These are phyloP conservation scores for Clytia hemisphaerica DNA, from an alignment of 30 jellyfish, hydroid and myxozoan species.

Conservation along the genomic window DNA sequence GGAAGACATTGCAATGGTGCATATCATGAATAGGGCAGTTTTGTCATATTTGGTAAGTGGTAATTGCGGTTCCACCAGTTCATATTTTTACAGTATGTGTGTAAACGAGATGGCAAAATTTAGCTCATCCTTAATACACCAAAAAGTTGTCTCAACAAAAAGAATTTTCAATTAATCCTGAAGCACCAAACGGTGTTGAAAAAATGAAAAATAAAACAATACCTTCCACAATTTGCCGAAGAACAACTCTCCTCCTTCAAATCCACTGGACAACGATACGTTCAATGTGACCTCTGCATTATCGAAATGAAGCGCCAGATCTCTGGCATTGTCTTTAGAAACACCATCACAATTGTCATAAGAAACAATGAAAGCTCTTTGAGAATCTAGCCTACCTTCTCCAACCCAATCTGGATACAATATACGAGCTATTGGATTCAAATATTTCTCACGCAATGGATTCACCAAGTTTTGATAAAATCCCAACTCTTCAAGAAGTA, in stretches of 20 bases:
- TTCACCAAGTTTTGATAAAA: constrained; percentile 44
- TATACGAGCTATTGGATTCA: constrained; percentile 48
- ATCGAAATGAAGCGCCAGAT: constrained; percentile 72
- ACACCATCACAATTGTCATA: constrained; percentile 48
- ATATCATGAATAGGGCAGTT: too few species aligned
- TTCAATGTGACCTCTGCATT: constrained; percentile 81
- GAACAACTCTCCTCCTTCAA: constrained; percentile 67
- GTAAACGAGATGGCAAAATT: too few species aligned
- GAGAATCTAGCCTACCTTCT: constrained; percentile 61
- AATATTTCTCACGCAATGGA: constrained; percentile 36
- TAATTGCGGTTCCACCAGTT: too few species aligned
- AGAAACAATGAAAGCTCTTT: constrained; percentile 56
- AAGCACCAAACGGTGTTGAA: too few species aligned
- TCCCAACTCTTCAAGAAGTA: constrained; percentile 71
- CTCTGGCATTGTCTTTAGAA: constrained; percentile 43
- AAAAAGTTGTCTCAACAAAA: too few species aligned
- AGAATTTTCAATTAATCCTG: too few species aligned
- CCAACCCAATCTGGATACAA: constrained; percentile 81
- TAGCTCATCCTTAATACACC: too few species aligned
- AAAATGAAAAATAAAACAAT: neutral
- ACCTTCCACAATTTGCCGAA: constrained; percentile 67
- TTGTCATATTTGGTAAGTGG: too few species aligned
- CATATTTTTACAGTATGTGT: too few species aligned
- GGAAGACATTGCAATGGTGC: too few species aligned
- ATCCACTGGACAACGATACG: constrained; percentile 46